These are phyloP conservation scores for Paraplagusia blochii DNA, from an alignment of 2,113 vertebrate genomes.

Conservation along the genomic window DNA sequence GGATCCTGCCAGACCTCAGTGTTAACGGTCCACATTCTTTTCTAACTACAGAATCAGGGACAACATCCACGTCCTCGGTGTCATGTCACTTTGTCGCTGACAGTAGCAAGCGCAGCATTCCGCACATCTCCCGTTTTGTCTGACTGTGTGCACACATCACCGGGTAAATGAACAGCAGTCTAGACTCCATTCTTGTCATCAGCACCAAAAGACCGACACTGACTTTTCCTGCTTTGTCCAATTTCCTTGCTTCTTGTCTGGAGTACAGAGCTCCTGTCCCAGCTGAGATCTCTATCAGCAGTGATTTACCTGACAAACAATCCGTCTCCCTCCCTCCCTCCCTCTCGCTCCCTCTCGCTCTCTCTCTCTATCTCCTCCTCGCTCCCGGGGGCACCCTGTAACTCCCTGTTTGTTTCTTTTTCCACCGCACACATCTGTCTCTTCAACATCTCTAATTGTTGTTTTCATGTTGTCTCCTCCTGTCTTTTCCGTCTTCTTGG, in stretches of 20 bases:
- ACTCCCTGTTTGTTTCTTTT: neutral
- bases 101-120: constrained; percentile 38
- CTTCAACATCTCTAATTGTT: constrained; percentile 15
- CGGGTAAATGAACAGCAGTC: constrained; percentile 35
- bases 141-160: neutral
- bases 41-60: no score
- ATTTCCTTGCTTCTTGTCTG: constrained; percentile 56
- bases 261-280: constrained; percentile 43
- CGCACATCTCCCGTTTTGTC: constrained; percentile 10
- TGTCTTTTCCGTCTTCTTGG: constrained; percentile 7
- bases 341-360: constrained; percentile 3
- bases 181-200: constrained; percentile 32
- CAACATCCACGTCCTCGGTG: no score
- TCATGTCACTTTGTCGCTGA: constrained; percentile 8
- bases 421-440: neutral
- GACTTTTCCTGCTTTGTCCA: constrained; percentile 41
- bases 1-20: no score
- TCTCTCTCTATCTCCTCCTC: constrained; percentile 30
- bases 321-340: constrained; percentile 22
- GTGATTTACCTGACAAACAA: constrained; percentile 66
- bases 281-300: constrained; percentile 64
- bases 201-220: constrained; percentile 33
- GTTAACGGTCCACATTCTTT: no score
- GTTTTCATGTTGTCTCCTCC: constrained; percentile 12
- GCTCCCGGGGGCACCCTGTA: neutral